Conservation (phyloP, 2,113 vertebrate species). For the Acanthisitta chloris region DNA sequence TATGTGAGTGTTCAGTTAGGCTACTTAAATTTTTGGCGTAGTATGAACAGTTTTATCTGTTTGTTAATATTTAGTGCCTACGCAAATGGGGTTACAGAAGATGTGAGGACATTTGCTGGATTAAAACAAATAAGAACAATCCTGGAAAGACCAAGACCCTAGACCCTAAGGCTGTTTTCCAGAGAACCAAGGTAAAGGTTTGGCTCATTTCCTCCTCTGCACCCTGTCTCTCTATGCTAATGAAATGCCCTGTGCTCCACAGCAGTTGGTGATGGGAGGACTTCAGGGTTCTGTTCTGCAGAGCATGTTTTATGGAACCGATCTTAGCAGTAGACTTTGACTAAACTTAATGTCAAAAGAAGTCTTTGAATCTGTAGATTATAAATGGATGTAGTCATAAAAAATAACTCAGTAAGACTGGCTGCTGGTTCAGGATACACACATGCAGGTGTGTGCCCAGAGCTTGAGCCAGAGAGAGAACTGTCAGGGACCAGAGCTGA, state of each 20-base stretch:
- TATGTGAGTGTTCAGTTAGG: not conserved
- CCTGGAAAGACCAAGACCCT: conserved; percentile 96
- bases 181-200: conserved; percentile 90
- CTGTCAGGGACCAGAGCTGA: not conserved
- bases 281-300: not conserved
- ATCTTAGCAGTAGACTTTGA: not conserved
- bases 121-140: conserved; percentile 99
- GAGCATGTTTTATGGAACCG: not conserved
- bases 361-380: not conserved
- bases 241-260: not conserved
- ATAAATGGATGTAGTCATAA: not conserved
- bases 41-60: not conserved
- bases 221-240: not conserved
- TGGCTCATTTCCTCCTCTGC: not conserved
- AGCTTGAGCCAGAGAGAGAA: not conserved
- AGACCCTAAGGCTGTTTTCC: conserved; percentile 96
- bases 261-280: not conserved
- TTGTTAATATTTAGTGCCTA: conserved; percentile 72
- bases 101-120: conserved; percentile 99
- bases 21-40: not conserved
- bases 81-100: conserved; percentile 98
- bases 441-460: rapidly evolving
- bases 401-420: not conserved
- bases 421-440: not conserved
- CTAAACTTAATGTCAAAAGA: not conserved